Percentiles rank a stretch among this genome's conserved stretches.
Conservation (phyloP, 2,797 vertebrate species). For the Caiman crocodilus region DNA sequence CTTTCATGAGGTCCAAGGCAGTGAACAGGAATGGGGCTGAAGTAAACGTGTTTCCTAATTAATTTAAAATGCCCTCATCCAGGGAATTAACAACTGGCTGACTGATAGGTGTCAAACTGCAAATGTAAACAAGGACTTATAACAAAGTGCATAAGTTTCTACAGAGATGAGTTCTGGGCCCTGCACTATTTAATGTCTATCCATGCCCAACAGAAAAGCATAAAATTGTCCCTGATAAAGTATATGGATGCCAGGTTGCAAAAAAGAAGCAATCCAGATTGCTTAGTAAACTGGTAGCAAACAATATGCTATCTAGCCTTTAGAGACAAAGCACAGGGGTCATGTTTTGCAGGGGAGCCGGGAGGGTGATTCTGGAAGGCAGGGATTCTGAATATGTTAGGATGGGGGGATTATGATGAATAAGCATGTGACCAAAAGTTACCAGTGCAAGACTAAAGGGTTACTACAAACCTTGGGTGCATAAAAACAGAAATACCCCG, state of each 20-base stretch:
- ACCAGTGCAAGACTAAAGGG: no score
- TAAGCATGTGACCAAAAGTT: no score
- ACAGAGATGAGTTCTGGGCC: neutral
- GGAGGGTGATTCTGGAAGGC: neutral
- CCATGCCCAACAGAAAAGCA: neutral
- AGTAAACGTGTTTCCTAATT: neutral
- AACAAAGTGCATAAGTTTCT: neutral
- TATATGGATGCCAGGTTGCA: neutral
- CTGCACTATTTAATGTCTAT: neutral
- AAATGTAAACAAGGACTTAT: neutral
- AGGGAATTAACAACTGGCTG: neutral
- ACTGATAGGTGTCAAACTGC: neutral
- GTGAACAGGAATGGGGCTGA: neutral
- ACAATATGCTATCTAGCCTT: rapidly evolving
- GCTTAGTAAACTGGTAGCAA: neutral
- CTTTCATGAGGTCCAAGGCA: neutral
- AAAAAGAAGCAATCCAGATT: rapidly evolving
- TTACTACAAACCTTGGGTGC: neutral
- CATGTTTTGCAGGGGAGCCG: neutral
- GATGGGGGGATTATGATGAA: no score
- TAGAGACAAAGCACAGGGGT: neutral
- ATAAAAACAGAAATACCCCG: neutral
- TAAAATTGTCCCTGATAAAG: neutral
- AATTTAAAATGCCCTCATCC: neutral
- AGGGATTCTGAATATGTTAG: no score